Base-by-base conservation (phyloP, 1,140 invertebrate species). In the Drosophila sproati region DNA sequence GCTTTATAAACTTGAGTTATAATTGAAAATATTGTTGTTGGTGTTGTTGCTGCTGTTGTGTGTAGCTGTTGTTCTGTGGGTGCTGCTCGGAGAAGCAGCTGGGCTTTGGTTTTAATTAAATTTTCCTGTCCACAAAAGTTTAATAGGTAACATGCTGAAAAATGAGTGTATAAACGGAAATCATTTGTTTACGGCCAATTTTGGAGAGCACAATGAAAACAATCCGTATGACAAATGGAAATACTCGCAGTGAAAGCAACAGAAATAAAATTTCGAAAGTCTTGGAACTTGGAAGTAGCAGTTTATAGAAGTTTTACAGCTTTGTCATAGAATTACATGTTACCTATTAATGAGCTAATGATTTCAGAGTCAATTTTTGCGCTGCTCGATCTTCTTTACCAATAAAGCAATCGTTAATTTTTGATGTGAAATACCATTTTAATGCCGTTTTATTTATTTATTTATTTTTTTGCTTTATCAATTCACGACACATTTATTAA, bases 81-180 rank as follows among this genome's bases (percentile, higher is more conserved):
- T 41, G 68, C 12, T 37, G 39, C 50, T 82, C 60, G 67, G 52
- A 48, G 47, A 68, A 89, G 80, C 83, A 88, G 85, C 83, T 88
- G 83, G 89, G 73, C 73, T 80, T 88, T 70, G 77, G 70, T 83
- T 89, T 88, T 88, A 88, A 88, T 88, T 88, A 89, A 88, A 88
- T 88, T 89, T 89, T 83, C 74, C 73, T 88, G 85, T 88, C 85
- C 85, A 85, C 83, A 88, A 80, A 86, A 88, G 80, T 88, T 88
- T 89, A 89, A 89, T 89, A 89, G 83, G 83, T 88, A 88, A 85
- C 73, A 88, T 80, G 77, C 69, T 88, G 80, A 88, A 77, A 89
- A 88, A 88, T 85, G 80, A 80, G 80, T 89, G 85, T 78, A 81
- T 88, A 80, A 87, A 88, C 66, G 74, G 80, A 80, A 82, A 88